A percentile compares a stretch with the other conserved stretches of the same genome.
Conservation (phyloP, 1,140 invertebrate genomes). For the Parasteatoda tepidariorum region DNA sequence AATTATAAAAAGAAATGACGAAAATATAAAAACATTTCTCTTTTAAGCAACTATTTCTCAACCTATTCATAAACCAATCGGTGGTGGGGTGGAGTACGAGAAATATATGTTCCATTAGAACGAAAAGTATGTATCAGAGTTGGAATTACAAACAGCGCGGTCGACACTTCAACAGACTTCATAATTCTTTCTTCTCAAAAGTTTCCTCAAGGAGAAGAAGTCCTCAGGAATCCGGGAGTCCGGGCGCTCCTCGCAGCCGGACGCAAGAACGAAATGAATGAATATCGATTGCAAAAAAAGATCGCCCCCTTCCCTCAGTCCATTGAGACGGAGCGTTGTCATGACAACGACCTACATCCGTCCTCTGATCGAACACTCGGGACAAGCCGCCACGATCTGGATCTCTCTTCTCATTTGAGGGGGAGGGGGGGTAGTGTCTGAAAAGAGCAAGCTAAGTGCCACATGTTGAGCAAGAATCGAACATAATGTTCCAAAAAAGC, state of each 20-base stretch:
- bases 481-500: too few relatives aligned
- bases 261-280: conserved; percentile 16
- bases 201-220: neutral
- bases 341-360: conserved; percentile 53
- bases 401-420: conserved; percentile 3
- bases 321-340: conserved; percentile 32
- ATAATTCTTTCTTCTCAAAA: neutral
- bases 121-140: neutral
- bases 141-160: neutral
- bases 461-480: conserved; percentile 29
- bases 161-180: neutral
- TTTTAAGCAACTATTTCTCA: too few relatives aligned
- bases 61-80: too few relatives aligned
- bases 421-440: neutral
- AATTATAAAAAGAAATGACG: too few relatives aligned
- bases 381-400: neutral
- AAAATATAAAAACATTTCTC: too few relatives aligned
- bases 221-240: conserved; percentile 30
- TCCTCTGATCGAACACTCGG: conserved; percentile 41
- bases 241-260: neutral
- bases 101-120: too few relatives aligned
- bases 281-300: conserved; percentile 48
- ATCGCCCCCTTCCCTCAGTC: conserved; percentile 3
- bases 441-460: conserved; percentile 31
- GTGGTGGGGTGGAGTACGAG: too few relatives aligned